Base-by-base conservation (phyloP, 2,888 invertebrate species). In the Spilosoma lubricipeda region DNA sequence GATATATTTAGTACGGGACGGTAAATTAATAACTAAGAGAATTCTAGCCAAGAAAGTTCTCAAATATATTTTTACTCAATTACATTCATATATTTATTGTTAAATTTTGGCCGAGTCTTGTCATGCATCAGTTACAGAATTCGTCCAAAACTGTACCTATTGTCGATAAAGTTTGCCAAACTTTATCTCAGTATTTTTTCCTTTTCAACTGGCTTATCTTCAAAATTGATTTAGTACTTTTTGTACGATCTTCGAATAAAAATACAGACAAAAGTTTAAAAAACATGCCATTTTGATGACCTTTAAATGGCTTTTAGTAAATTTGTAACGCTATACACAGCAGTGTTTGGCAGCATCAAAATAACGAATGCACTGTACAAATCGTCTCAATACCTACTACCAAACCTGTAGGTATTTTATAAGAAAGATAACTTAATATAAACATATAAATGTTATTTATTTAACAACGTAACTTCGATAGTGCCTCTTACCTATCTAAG, bases 1-100 rank as follows among this genome's bases (percentile, higher is more conserved):
- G 81, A 80, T 71, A 66, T 81, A 82, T 80, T 79, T 78, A 42
- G 20, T 70, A 42, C 15, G 27, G 42, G 42, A 80, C 78, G 75
- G 66, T 79, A 77, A 76, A 81, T 81, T 80, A 79, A 84, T 75
- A 77, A 79, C 65, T 76, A 79, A 77, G 75, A 27, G 70, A 81
- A 82, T 77, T 76, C 74, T 33, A 71, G 64, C 36, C 20, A 67
- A 73, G 69, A 30, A 30, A 45, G 79, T 80, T 82, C 69, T 67
- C 27, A 59, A 70, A n/a, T 20, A 39, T 33, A 23, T 30, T 64
- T 66, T 36, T 3, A 39, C 11, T 66, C 13, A 33, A 39, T 39
- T 39, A 36, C 23, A 8, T 66, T 1, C 4, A 30, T 30, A 18
- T 63, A 30, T 18, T 27, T n/a, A n/a, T 59, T 59, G 11, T 27